Percentiles rank a stretch among this genome's conserved stretches.
These are phyloP conservation scores for Phataginus tricuspis DNA, from an alignment of 2,797 vertebrate genomes.

Conservation along the genomic window DNA sequence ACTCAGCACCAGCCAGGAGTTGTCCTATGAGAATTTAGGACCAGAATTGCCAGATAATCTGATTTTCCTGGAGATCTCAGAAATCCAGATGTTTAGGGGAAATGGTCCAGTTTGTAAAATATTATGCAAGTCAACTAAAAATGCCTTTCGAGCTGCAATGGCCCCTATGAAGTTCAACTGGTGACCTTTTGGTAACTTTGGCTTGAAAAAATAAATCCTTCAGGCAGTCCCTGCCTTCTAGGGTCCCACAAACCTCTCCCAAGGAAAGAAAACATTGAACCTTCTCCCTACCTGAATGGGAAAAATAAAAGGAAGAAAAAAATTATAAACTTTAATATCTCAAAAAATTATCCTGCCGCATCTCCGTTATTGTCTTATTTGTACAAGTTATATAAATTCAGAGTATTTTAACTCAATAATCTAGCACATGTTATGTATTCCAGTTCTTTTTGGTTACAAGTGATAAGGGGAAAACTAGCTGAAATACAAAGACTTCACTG, in stretches of 20 bases:
- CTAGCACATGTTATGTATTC: not conserved
- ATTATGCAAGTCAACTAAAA: not conserved
- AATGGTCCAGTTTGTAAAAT: not conserved
- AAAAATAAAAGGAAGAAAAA: not conserved
- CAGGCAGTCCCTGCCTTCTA: not conserved
- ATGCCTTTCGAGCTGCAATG: not conserved
- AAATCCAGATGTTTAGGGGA: not conserved
- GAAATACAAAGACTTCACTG: not conserved
- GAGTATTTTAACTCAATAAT: not conserved
- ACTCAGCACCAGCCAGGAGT: not conserved
- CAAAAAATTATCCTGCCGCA: not conserved
- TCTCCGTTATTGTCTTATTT: not conserved
- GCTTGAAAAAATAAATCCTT: not conserved
- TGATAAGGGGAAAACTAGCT: not conserved
- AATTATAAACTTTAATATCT: not conserved
- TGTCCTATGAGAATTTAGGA: not conserved
- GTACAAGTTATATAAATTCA: not conserved
- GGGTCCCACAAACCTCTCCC: not conserved
- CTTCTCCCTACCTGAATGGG: not conserved
- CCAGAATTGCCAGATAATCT: not conserved
- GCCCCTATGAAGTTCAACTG: not conserved
- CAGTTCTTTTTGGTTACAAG: not conserved
- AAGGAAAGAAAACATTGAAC: not conserved
- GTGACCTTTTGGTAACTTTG: not conserved
- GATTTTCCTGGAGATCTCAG: not conserved